Evolutionary conservation across 2,797 vertebrate genomes (phyloP), one percentile per base, ranked within the genome.

Genomic region (Halcyon badia): DNA sequence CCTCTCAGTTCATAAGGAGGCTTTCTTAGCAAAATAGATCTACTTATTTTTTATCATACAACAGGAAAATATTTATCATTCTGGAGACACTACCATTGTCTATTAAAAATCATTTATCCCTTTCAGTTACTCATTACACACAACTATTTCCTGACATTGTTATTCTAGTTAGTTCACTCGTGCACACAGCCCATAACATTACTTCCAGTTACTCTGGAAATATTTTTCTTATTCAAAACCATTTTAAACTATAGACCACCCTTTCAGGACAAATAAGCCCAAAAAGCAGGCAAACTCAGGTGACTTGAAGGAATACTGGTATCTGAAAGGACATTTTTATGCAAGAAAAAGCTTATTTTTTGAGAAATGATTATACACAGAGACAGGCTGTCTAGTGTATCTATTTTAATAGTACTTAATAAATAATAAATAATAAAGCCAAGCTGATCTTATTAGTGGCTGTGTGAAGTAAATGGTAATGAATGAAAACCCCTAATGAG

Each of bases 391-490:
- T 78, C 57, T 14, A 28, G 19, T 62, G 26, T 73, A 86, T 75
- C n/a, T 81, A 16, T 90, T 95, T 91, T 66, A 92, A 77, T 70
- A 73, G 71, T 35, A 62, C 62, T 90, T 86, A 82, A 78, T 90
- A 94, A 84, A 46, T 39, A 57, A 75, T 39, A 82, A 87, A 83
- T 78, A 73, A 87, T 81, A 84, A 91, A 94, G 20, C 82, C 12
- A 28, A 68, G 69, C 62, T 82, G 69, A 88, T 90, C 57, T 86
- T 83, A 66, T 87, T 94, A 95, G 83, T 42, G 22, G 48, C 17
- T 65, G 52, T 83, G 61, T 80, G 78, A 94, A 94, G 97, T 98
- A 95, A 96, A 93, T 57, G 20, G 90, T 77, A 94, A 95, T 81
- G 92, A 96, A 94, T 86, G 80, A 94, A 78, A 91, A 94, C 44